These are phyloP conservation scores for Hydractinia symbiolongicarpus DNA, from an alignment of 30 jellyfish, hydroid and myxozoan genomes.

Conservation along the genomic window DNA sequence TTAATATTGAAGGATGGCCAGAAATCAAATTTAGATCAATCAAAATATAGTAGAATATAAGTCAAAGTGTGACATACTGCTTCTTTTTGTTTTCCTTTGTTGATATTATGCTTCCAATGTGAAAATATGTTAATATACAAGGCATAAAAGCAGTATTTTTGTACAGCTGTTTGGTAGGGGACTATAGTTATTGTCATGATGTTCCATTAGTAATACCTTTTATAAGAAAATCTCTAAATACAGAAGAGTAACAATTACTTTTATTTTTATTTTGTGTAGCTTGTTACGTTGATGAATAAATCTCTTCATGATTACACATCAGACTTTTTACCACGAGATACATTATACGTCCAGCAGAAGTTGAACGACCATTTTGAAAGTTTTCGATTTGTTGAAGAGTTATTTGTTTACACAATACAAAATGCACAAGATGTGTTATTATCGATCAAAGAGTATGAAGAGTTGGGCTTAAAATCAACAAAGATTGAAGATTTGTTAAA, in stretches of 20 bases:
- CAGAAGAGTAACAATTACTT: not conserved
- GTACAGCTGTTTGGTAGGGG: not conserved
- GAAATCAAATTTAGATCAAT: not conserved
- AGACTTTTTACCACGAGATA: conserved; percentile 62
- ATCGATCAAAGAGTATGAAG: conserved; percentile 24
- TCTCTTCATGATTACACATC: conserved; percentile 54
- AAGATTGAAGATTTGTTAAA: conserved; percentile 21
- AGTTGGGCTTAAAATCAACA: conserved; percentile 41
- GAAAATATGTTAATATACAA: no score
- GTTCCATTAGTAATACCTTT: no score
- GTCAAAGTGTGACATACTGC: not conserved
- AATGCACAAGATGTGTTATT: conserved; percentile 54
- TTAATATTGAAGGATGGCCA: not conserved
- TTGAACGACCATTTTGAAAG: conserved; percentile 58
- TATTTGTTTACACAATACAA: conserved; percentile 38
- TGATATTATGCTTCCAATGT: no score
- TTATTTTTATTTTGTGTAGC: conserved; percentile 22
- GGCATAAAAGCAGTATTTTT: not conserved
- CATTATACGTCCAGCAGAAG: conserved; percentile 54
- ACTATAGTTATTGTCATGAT: no score
- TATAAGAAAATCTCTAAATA: no score
- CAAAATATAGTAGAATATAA: not conserved
- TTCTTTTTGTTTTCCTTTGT: not conserved
- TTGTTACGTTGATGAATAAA: conserved; percentile 53
- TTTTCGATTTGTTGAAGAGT: conserved; percentile 51